These are phyloP conservation scores for Xestoiulus laeticollis DNA, from an alignment of 2,888 invertebrate genomes.

Conservation along the genomic window DNA sequence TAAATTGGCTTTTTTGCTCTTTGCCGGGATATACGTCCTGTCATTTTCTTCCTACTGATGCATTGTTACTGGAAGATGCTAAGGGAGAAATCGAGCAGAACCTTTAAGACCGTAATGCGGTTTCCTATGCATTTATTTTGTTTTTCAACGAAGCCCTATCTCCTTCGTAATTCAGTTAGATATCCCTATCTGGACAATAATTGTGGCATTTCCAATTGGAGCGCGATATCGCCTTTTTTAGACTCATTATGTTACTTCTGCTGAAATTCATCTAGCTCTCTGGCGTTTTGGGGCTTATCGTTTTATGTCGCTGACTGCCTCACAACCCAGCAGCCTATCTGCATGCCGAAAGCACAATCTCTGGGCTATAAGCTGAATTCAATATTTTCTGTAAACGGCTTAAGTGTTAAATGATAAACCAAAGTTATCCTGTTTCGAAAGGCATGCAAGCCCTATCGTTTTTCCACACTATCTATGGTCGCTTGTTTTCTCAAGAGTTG, in stretches of 20 bases:
- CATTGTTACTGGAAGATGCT: background rate
- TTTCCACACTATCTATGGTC: background rate
- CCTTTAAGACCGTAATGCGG: background rate
- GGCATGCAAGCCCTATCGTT: background rate
- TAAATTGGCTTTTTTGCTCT: conserved; percentile 18
- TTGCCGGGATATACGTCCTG: background rate
- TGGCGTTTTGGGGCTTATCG: background rate
- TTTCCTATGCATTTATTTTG: background rate
- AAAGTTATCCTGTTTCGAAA: background rate
- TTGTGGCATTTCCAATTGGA: background rate
- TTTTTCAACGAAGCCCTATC: background rate
- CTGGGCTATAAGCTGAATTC: background rate
- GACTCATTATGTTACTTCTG: background rate
- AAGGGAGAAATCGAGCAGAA: background rate
- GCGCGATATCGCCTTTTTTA: background rate
- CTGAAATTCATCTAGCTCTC: background rate
- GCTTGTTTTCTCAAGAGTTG: background rate
- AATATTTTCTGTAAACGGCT: conserved; percentile 20
- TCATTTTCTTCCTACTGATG: background rate
- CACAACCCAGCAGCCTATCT: background rate
- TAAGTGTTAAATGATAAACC: conserved; percentile 1
- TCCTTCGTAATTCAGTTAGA: background rate
- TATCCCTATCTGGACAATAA: background rate
- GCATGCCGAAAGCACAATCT: background rate
- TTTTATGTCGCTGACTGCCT: background rate